A percentile compares a stretch with the other conserved stretches of the same genome.
phyloP scores from a whole-genome alignment of 2,888 invertebrate species.

The Tetranychus piercei region DNA sequence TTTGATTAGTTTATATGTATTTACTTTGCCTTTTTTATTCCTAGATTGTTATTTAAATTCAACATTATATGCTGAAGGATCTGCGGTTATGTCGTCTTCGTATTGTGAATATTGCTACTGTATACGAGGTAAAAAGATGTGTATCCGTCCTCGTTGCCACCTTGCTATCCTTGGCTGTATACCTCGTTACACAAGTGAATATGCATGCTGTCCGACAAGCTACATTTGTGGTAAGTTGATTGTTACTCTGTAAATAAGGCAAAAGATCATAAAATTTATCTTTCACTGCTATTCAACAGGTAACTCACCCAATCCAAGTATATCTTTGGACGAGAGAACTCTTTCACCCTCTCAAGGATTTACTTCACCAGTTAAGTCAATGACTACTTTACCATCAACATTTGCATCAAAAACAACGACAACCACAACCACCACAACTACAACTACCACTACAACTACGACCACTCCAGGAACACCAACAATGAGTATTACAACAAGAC shows the following conservation, averaged over 20 bases:
- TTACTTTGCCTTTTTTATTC: not conserved
- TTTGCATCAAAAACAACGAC: not conserved
- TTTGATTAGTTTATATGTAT: not conserved
- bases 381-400: not conserved
- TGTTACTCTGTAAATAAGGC: conserved; percentile 10
- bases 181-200: conserved; percentile 43
- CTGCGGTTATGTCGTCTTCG: conserved; percentile 53
- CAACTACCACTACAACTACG: conserved; percentile 15
- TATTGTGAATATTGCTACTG: conserved; percentile 77
- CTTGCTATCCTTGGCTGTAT: conserved; percentile 51
- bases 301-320: not conserved
- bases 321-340: not conserved
- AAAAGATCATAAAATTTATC: not conserved
- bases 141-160: conserved; percentile 55
- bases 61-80: conserved; percentile 52
- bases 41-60: conserved; percentile 26
- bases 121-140: conserved; percentile 42
- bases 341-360: conserved; percentile 10
- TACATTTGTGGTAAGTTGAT: conserved; percentile 46
- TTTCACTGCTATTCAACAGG: not conserved
- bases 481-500: not conserved
- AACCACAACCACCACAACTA: conserved; percentile 14
- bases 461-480: not conserved
- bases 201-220: conserved; percentile 56
- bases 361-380: not conserved